A percentile compares a stretch with the other conserved stretches of the same genome.
These are phyloP conservation scores for Aporophyla nigra DNA, from an alignment of 2,888 invertebrate species.

Conservation along the genomic window DNA sequence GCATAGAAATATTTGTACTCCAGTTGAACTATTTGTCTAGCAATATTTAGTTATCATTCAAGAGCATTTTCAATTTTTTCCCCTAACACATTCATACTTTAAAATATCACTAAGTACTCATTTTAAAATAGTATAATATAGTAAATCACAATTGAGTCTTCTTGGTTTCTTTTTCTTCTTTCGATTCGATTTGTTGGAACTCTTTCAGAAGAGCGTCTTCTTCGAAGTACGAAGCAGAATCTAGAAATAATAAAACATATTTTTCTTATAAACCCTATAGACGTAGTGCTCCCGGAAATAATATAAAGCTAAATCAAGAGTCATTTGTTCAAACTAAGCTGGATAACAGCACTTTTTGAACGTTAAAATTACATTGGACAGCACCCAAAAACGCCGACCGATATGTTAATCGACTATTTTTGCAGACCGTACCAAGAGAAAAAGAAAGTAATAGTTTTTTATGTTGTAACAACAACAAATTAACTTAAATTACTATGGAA, in stretches of 20 bases:
- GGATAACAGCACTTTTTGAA: too few species aligned
- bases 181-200: constrained; percentile 75
- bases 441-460: too few species aligned
- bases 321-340: too few species aligned
- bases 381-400: too few species aligned
- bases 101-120: constrained; percentile 5
- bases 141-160: constrained; percentile 69
- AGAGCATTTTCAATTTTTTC: constrained; percentile 38
- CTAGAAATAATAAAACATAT: constrained; percentile 63
- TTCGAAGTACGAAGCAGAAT: constrained; percentile 82
- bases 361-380: too few species aligned
- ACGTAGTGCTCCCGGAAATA: too few species aligned
- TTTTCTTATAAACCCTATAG: too few species aligned
- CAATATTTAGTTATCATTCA: neutral
- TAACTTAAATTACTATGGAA: too few species aligned
- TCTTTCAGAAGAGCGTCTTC: constrained; percentile 86
- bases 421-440: too few species aligned
- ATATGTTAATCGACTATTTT: too few species aligned
- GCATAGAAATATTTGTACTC: constrained; percentile 7
- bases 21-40: neutral
- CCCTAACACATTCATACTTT: neutral
- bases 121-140: constrained; percentile 33
- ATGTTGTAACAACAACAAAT: too few species aligned
- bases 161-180: constrained; percentile 72
- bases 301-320: too few species aligned